These are phyloP conservation scores for Cladopsammia gracilis DNA, from an alignment of 64 coral and sea anemone genomes.

Conservation along the genomic window DNA sequence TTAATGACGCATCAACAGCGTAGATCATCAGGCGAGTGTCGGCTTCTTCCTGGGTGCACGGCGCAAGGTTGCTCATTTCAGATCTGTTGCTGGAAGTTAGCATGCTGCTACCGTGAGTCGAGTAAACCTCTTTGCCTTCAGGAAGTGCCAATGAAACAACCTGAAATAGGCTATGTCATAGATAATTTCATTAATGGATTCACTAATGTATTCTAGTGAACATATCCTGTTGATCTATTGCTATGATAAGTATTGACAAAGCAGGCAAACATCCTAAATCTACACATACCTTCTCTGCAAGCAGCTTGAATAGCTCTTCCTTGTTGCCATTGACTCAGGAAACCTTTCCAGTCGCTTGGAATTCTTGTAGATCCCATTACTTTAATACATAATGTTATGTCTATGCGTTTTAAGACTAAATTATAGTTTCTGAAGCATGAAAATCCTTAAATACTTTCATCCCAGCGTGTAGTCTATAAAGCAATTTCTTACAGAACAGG, in stretches of 20 bases:
- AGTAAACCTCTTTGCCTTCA: not conserved
- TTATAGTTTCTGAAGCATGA: too few relatives aligned
- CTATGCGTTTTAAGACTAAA: too few relatives aligned
- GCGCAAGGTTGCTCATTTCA: not conserved
- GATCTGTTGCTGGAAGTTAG: not conserved
- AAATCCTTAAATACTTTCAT: too few relatives aligned
- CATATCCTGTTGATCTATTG: conserved; percentile 1
- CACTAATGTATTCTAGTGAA: conserved; percentile 20
- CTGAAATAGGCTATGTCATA: conserved; percentile 29
- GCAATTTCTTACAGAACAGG: too few relatives aligned
- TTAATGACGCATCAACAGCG: not conserved
- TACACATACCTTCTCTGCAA: not conserved
- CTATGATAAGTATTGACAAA: not conserved
- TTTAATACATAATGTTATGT: too few relatives aligned
- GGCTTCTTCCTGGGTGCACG: conserved; percentile 7
- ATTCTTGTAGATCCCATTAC: conserved; percentile 45
- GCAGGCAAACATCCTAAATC: not conserved
- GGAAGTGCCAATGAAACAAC: not conserved
- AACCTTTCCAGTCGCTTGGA: conserved; percentile 34
- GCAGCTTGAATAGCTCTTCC: conserved; percentile 44
- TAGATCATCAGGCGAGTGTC: conserved; percentile 36
- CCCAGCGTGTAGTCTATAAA: too few relatives aligned
- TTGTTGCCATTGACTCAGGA: conserved; percentile 42
- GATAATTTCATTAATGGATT: conserved; percentile 42
- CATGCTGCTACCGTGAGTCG: not conserved